Conservation (phyloP, 2,888 invertebrate genomes). For the Stenotaenia linearis region DNA sequence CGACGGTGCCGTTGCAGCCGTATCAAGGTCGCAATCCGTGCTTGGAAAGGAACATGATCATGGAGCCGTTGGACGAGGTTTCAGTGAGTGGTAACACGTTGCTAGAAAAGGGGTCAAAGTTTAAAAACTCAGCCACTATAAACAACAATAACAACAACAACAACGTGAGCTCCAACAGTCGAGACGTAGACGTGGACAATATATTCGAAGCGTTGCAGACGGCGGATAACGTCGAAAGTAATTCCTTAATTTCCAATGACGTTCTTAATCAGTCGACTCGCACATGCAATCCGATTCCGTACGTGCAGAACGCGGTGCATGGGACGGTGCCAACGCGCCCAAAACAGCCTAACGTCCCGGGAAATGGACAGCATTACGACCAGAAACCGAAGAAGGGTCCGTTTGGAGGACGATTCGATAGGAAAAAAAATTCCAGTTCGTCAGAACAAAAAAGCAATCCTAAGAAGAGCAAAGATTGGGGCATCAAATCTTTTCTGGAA, state of each 20-base stretch:
- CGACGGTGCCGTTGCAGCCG: conserved; percentile 56
- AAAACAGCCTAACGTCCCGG: conserved; percentile 47
- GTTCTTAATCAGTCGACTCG: conserved; percentile 42
- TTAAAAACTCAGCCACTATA: conserved; percentile 31
- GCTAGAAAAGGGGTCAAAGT: conserved; percentile 42
- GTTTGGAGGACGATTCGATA: conserved; percentile 33
- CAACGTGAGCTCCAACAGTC: neutral
- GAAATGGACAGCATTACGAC: conserved; percentile 40
- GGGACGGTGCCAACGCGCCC: conserved; percentile 43
- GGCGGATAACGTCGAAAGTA: conserved; percentile 43
- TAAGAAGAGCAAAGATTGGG: conserved; percentile 40
- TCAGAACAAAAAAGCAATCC: neutral
- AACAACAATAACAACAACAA: neutral
- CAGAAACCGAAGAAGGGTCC: conserved; percentile 36
- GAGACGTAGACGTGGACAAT: conserved; percentile 38
- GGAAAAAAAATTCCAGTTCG: conserved; percentile 24
- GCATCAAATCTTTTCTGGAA: conserved; percentile 35
- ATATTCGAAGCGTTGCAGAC: conserved; percentile 42
- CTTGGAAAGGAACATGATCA: conserved; percentile 65
- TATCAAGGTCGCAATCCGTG: conserved; percentile 82
- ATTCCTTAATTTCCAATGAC: conserved; percentile 52
- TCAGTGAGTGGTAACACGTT: conserved; percentile 48
- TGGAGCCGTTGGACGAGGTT: conserved; percentile 52
- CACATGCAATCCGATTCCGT: conserved; percentile 56
- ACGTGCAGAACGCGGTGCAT: conserved; percentile 67